Evolutionary conservation across 2,113 vertebrate species (phyloP).

Genomic region (Raphicerus campestris): DNA sequence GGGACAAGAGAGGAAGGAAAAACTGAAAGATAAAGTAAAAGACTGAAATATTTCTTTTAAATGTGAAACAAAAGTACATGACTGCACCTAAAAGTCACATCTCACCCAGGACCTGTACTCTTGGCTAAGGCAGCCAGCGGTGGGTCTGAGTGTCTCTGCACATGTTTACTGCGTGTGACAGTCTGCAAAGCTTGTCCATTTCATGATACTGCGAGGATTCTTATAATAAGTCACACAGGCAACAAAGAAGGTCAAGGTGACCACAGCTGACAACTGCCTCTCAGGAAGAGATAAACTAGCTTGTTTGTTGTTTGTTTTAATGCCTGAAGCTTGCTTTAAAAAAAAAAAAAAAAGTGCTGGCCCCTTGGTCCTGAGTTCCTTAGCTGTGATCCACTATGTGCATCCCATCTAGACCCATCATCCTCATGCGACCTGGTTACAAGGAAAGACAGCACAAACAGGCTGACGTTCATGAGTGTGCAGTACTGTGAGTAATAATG

Average conservation of each 20-base stretch:
- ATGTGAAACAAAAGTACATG: conserved; percentile 29
- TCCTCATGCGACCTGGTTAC: neutral
- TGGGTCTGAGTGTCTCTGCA: neutral
- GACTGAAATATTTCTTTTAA: neutral
- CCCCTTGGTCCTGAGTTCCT: neutral
- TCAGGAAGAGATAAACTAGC: neutral
- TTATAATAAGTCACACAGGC: neutral
- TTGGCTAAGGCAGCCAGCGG: neutral
- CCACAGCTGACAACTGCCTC: neutral
- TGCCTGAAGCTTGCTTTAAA: neutral
- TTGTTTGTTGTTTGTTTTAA: neutral
- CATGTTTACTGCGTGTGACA: neutral
- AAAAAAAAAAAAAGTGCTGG: neutral
- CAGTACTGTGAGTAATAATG: neutral
- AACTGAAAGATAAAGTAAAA: neutral
- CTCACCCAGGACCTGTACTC: neutral
- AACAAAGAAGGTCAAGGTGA: conserved; percentile 15
- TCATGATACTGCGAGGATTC: neutral
- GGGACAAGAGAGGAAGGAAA: neutral
- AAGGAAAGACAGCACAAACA: conserved; percentile 37
- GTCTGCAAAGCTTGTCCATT: neutral
- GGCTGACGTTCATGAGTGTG: neutral
- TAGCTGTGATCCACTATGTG: neutral
- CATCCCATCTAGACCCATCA: neutral
- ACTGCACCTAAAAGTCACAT: neutral